Conservation (phyloP, 1,140 invertebrate genomes). For the Drosophila littoralis region DNA sequence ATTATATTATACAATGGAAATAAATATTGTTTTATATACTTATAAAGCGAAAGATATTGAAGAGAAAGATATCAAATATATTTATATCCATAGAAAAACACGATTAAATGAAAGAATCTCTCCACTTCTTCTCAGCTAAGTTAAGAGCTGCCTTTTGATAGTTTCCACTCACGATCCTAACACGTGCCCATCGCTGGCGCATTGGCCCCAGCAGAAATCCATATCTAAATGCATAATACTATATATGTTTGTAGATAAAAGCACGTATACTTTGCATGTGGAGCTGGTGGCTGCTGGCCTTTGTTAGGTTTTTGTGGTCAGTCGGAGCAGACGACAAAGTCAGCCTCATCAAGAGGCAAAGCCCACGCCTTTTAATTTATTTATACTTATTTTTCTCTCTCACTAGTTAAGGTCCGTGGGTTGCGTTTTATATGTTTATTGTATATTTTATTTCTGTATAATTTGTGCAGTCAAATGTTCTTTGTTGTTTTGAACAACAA, state of each 20-base stretch:
- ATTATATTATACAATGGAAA: too few species aligned
- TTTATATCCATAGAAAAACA: too few species aligned
- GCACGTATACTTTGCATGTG: not conserved
- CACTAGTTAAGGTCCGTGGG: conserved; percentile 52
- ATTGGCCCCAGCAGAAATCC: conserved; percentile 6
- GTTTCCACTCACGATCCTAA: not conserved
- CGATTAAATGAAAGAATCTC: too few species aligned
- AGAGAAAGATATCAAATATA: too few species aligned
- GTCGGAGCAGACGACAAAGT: conserved; percentile 22
- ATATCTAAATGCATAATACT: conserved; percentile 19
- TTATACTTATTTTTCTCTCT: conserved; percentile 36
- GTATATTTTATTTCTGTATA: conserved; percentile 32
- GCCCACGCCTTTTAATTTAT: conserved; percentile 62
- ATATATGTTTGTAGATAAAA: not conserved
- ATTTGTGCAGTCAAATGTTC: conserved; percentile 79
- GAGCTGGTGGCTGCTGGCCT: conserved; percentile 16
- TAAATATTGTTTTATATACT: too few species aligned
- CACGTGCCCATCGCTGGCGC: conserved; percentile 31
- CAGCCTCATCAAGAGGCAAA: conserved; percentile 75
- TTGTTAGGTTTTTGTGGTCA: conserved; percentile 48
- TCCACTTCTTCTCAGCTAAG: too few species aligned
- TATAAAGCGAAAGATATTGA: too few species aligned
- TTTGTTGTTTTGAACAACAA: conserved; percentile 67
- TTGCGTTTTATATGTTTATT: conserved; percentile 67
- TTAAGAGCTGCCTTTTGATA: not conserved